Evolutionary conservation across 2,113 vertebrate species (phyloP).

Genomic region (Leiothrix lutea): DNA sequence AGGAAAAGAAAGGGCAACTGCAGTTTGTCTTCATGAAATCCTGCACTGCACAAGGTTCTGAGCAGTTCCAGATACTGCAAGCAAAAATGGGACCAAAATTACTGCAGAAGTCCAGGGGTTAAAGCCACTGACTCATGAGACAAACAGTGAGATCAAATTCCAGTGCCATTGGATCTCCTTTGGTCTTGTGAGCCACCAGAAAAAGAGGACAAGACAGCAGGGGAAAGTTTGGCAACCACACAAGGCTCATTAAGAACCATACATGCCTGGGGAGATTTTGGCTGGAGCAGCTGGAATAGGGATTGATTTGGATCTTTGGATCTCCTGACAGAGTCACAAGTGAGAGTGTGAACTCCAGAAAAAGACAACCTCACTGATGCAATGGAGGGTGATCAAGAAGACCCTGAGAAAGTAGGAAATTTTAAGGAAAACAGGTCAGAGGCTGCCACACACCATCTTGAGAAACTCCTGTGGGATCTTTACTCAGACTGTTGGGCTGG

Average conservation of each 20-base stretch:
- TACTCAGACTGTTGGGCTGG: not conserved
- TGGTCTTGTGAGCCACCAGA: not conserved
- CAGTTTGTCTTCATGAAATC: not conserved
- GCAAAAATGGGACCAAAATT: not conserved
- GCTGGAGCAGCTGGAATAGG: not conserved
- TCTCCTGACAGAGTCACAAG: not conserved
- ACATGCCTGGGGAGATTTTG: not conserved
- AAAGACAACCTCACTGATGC: not conserved
- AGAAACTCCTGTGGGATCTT: not conserved
- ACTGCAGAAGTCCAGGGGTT: not conserved
- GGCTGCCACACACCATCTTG: not conserved
- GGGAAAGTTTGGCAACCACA: not conserved
- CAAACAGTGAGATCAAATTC: not conserved
- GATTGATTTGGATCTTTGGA: not conserved
- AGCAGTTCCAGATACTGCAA: not conserved
- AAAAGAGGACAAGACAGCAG: not conserved
- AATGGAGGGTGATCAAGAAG: not conserved
- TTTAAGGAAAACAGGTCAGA: not conserved
- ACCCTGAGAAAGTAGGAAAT: not conserved
- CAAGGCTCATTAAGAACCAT: not conserved
- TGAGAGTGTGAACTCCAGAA: not conserved
- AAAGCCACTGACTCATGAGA: not conserved
- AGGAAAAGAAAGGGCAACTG: not conserved
- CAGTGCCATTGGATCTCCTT: accelerated
- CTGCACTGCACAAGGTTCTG: not conserved